These are phyloP conservation scores for Pseudomyrmex sp. DNA, from an alignment of 1,140 invertebrate genomes.

Conservation along the genomic window DNA sequence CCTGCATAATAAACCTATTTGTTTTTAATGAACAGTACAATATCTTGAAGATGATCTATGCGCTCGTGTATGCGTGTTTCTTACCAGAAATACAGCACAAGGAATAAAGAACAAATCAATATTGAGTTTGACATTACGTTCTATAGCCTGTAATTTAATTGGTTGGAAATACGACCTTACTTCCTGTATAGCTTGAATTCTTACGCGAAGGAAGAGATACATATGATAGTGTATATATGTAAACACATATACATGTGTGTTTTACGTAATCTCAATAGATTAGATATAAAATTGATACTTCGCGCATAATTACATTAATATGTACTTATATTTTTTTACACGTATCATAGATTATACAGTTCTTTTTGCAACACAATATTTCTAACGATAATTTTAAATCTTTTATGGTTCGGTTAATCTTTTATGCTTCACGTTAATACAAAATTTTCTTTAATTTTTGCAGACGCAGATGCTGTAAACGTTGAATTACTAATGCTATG, in stretches of 20 bases:
- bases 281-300: too few relatives aligned
- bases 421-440: conserved; percentile 1
- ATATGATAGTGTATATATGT: not conserved
- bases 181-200: conserved; percentile 14
- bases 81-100: not conserved
- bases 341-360: not conserved
- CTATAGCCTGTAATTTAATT: conserved; percentile 53
- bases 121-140: conserved; percentile 16
- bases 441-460: conserved; percentile 45
- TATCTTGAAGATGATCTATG: too few relatives aligned
- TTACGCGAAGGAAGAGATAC: not conserved
- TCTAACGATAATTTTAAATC: not conserved
- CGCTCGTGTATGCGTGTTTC: too few relatives aligned
- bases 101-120: conserved; percentile 48
- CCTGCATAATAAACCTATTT: too few relatives aligned
- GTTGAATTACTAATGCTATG: conserved; percentile 90
- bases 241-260: not conserved
- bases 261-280: too few relatives aligned
- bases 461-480: conserved; percentile 88
- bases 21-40: too few relatives aligned
- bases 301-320: too few relatives aligned
- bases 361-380: not conserved
- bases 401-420: not conserved
- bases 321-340: not conserved
- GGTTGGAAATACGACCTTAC: conserved; percentile 47